Conservation (phyloP, 2,888 invertebrate genomes). For the Blera fallax region DNA sequence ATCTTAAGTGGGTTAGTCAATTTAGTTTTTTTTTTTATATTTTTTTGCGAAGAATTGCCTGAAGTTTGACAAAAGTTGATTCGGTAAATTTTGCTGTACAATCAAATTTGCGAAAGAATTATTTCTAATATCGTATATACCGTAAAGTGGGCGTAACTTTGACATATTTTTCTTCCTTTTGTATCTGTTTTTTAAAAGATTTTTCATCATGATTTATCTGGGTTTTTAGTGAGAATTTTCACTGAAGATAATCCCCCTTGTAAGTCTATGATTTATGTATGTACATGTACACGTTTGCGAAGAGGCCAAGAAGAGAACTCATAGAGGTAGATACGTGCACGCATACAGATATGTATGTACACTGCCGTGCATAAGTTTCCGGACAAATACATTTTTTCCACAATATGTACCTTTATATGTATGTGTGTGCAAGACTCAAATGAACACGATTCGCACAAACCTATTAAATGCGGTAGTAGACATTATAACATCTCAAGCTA, state of each 20-base stretch:
- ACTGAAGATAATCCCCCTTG: background rate
- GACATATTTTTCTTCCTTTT: background rate
- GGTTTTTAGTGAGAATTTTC: background rate
- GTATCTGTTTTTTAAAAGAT: no score
- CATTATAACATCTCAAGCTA: no score
- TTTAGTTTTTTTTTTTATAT: no score
- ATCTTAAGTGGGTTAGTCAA: background rate
- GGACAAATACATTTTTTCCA: no score
- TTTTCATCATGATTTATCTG: background rate
- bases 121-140: background rate
- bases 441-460: no score
- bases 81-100: background rate
- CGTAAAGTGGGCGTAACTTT: background rate
- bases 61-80: background rate
- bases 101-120: background rate
- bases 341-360: no score
- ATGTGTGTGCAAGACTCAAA: no score
- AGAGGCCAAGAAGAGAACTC: background rate
- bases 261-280: background rate
- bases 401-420: no score
- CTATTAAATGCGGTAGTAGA: no score
- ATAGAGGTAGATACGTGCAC: no score
- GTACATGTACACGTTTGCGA: no score
- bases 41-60: background rate
- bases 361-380: no score